Conservation (phyloP, 1,140 invertebrate species). For the Drosophila littoralis region DNA sequence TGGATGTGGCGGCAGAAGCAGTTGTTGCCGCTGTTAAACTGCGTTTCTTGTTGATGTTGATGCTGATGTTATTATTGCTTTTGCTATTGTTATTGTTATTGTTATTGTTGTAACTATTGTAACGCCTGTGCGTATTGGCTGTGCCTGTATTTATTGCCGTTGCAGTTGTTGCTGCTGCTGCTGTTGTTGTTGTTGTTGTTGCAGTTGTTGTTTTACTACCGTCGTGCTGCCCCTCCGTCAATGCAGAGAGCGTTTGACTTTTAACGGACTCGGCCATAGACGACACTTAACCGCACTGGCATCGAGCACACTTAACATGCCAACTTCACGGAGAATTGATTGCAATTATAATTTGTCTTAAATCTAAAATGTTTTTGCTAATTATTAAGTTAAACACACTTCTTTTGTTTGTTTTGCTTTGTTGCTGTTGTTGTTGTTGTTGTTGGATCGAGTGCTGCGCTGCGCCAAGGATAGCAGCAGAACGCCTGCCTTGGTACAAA, state of each 20-base stretch:
- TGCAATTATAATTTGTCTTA: slow-evolving; percentile 34
- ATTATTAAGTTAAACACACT: slow-evolving; percentile 7
- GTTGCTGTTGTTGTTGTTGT: too few relatives aligned
- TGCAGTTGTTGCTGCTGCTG: slow-evolving; percentile 19
- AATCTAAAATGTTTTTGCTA: slow-evolving; percentile 9
- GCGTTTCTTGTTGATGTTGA: slow-evolving; percentile 41
- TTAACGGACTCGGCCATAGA: slow-evolving; percentile 85
- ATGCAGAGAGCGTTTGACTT: slow-evolving; percentile 85
- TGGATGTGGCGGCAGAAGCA: slow-evolving; percentile 32
- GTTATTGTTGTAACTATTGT: slow-evolving; percentile 46
- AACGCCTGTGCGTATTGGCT: slow-evolving; percentile 52
- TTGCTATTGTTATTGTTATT: slow-evolving; percentile 40
- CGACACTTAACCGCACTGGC: slow-evolving; percentile 84
- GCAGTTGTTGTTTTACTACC: slow-evolving; percentile 60
- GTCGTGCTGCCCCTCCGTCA: slow-evolving; percentile 84
- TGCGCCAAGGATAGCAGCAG: neutral
- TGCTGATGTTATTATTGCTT: slow-evolving; percentile 34
- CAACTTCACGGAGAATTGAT: slow-evolving; percentile 67
- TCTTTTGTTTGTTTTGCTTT: neutral
- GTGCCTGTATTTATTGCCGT: slow-evolving; percentile 36
- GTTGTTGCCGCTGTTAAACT: slow-evolving; percentile 24
- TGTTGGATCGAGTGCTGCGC: neutral
- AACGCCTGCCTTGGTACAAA: neutral
- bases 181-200: too few relatives aligned
- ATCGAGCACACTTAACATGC: slow-evolving; percentile 84